phyloP scores from a whole-genome alignment of 1,140 invertebrate species.

The Drosophila malerkotliana region DNA sequence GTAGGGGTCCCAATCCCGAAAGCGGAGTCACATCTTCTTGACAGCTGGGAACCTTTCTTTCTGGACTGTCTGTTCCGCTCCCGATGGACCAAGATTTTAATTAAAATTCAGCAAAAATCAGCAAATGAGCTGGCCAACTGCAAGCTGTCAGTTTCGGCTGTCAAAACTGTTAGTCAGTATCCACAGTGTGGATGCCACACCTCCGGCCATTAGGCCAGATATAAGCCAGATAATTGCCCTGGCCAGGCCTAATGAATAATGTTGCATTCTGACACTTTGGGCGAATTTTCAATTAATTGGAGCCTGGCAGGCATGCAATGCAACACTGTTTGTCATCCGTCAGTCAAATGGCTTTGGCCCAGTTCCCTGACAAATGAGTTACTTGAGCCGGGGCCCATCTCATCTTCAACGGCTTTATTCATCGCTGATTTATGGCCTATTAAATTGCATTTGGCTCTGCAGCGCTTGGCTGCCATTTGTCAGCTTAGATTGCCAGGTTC shows the following conservation, averaged over 20 bases:
- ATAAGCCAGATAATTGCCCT: slow-evolving; percentile 30
- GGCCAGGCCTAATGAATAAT: slow-evolving; percentile 36
- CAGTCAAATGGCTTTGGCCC: slow-evolving; percentile 53
- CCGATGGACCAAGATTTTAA: slow-evolving; percentile 50
- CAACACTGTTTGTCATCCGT: slow-evolving; percentile 38
- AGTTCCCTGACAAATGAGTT: slow-evolving; percentile 15
- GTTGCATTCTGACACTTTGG: slow-evolving; percentile 48
- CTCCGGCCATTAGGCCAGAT: slow-evolving; percentile 8
- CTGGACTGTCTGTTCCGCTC: slow-evolving; percentile 20
- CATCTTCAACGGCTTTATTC: slow-evolving; percentile 49
- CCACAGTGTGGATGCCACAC: neutral
- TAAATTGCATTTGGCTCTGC: slow-evolving; percentile 60
- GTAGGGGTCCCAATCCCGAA: slow-evolving; percentile 29
- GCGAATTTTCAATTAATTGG: slow-evolving; percentile 53
- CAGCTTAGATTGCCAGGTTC: slow-evolving; percentile 29
- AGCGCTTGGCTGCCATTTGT: slow-evolving; percentile 21
- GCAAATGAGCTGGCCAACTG: slow-evolving; percentile 14
- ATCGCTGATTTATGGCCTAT: slow-evolving; percentile 63
- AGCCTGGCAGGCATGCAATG: slow-evolving; percentile 17
- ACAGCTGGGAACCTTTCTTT: slow-evolving; percentile 38
- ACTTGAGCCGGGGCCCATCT: slow-evolving; percentile 8
- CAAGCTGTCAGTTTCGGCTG: slow-evolving; percentile 27
- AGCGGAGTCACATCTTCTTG: slow-evolving; percentile 26
- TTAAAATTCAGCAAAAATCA: slow-evolving; percentile 56
- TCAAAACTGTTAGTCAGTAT: slow-evolving; percentile 33